phyloP scores from a whole-genome alignment of 2,888 invertebrate genomes.

The Eucera pruinosa region DNA sequence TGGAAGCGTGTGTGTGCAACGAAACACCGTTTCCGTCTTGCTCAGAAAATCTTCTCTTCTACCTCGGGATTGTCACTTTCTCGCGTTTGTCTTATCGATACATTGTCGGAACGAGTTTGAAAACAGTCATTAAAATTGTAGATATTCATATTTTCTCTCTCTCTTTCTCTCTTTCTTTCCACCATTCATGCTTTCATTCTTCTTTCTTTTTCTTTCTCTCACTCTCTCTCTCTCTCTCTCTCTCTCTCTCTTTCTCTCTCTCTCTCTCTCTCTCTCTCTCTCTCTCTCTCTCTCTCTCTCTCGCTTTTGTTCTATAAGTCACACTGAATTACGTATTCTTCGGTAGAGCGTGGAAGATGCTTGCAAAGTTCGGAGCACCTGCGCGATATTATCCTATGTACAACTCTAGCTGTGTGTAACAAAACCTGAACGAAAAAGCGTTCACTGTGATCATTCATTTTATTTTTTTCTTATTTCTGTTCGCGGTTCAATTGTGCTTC shows the following conservation, averaged over 20 bases:
- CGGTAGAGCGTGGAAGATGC: conserved; percentile 73
- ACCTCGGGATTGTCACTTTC: conserved; percentile 66
- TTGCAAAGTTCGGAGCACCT: conserved; percentile 69
- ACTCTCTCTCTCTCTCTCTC: not conserved
- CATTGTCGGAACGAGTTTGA: conserved; percentile 66
- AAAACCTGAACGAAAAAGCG: conserved; percentile 44
- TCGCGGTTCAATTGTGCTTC: conserved; percentile 43
- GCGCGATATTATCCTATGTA: conserved; percentile 46
- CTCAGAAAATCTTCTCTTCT: conserved; percentile 51
- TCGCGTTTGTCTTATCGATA: conserved; percentile 66
- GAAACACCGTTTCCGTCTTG: conserved; percentile 66
- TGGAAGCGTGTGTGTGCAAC: conserved; percentile 33
- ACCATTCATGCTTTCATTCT: not conserved
- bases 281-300: not conserved
- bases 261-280: conserved; percentile 49
- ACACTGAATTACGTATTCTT: conserved; percentile 80
- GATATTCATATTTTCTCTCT: conserved; percentile 66
- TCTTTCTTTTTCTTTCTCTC: not conserved
- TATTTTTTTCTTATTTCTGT: not conserved
- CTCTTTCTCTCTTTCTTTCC: conserved; percentile 26
- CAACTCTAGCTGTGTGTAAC: conserved; percentile 48
- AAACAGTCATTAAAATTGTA: conserved; percentile 72
- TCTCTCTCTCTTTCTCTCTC: too few species aligned
- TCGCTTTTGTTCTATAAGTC: conserved; percentile 70
- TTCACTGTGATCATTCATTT: conserved; percentile 28